Evolutionary conservation across 2,113 vertebrate species (phyloP), one percentile per base, ranked within the genome.

Genomic region (Psammodynastes pulverulentus): DNA sequence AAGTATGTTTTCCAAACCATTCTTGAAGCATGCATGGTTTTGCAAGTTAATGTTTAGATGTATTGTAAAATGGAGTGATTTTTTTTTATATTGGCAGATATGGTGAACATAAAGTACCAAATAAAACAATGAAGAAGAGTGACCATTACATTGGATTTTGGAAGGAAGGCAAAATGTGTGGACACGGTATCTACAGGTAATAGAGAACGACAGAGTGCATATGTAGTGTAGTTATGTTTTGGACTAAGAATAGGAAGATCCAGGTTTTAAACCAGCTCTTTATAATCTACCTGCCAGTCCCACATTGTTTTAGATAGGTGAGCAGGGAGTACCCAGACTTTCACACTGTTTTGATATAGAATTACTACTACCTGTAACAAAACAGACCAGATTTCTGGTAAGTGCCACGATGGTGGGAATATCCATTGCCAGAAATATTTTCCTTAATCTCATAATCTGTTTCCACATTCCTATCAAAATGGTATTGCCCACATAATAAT

Each of bases 91-190:
- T 90, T 93, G 96, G 34, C 91, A 99, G 99, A 62, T 98, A 98
- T 17, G 99, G 99, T 54, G 99, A 99, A 94, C 99, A 98, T 90
- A 95, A 97, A 89, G 96, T 98, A 89, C 98, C 98, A 21, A 99
- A 98, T 95, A 99, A 99, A 97, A 95, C 93, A 0, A 54, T 98
- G 56, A 98, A 98, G 95, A 99, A 99, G 96, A 97, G 97, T 53
- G 99, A 99, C 92, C 97, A 98, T 91, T 99, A 99, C 7, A 98
- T 98, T 87, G 99, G 99, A 13, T 96, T 98, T 48, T 99, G 99
- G 99, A 99, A 98, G 93, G 99, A 99, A 72, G 99, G 99, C 87
- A 99, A 98, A 96, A 99, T 99, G 99, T 98, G 98, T 45, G 98
- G 99, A 86, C 97, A 98, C 10, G 99, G 99, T 54, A 98, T 97